Base-by-base conservation (phyloP, 2,888 invertebrate genomes). In the Nomada hirtipes region DNA sequence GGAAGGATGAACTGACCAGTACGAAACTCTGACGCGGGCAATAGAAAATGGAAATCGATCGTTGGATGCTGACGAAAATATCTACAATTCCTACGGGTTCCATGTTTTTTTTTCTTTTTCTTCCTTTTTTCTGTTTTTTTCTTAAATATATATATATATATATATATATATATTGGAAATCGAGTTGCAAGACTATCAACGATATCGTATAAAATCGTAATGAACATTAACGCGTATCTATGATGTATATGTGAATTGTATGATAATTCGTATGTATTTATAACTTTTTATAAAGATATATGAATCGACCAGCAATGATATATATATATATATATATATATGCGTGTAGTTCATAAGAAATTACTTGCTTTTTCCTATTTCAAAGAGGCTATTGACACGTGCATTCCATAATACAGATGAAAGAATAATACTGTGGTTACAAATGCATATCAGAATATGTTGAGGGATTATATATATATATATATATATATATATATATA, bases 381-480 rank as follows among this genome's bases (percentile, higher is more conserved):
- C 20, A 59, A 82, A 76, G 64, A 82, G 64, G 63, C 29, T 75
- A 81, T 65, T 59, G 82, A 82, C 75, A 72, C 75, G 81, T 82
- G 82, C 79, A 75, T 69, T 69, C 68, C 73, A 23, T 73, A 73
- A 26, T 81, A 74, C 53, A 59, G 73, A 74, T 75, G 82, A 81
- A 79, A 68, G 82, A 71, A 82, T 82, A 82, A 82, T 79, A 82
- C 81, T 82, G 79, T 75, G 64, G 52, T 57, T 75, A 70, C 82
- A 82, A 82, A 82, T 75, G 82, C 70, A 26, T 82, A 82, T 71
- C 82, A 82, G 82, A 82, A 82, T 82, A 82, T 82, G 75, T 81
- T 23, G 15, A 81, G 52, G 74, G 74, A 67, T 55, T 76, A 55
- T 74, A 42, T 47, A 36, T 53, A 44, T 74, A 42, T 47, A 36